These are phyloP conservation scores for Megalurothrips usitatus DNA, from an alignment of 2,888 invertebrate genomes.

Conservation along the genomic window DNA sequence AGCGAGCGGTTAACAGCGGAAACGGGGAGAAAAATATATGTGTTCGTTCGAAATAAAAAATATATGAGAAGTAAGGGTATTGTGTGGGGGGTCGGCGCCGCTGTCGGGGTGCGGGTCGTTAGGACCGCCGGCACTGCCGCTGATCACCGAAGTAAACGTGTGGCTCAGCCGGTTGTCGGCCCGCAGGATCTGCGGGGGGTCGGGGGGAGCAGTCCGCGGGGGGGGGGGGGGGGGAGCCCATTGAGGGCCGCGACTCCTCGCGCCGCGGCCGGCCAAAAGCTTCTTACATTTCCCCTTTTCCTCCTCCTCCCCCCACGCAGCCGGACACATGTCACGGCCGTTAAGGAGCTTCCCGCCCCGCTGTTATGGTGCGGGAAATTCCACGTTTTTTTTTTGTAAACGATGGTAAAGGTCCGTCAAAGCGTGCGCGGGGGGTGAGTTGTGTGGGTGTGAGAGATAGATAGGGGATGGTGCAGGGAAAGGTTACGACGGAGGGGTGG, in stretches of 20 bases:
- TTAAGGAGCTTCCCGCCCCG: slow-evolving; percentile 4
- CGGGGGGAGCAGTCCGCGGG: no score
- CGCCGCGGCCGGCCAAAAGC: not conserved
- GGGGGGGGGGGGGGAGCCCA: no score
- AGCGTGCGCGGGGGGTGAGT: not conserved
- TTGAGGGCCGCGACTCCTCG: not conserved
- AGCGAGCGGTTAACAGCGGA: no score
- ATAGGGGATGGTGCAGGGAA: not conserved
- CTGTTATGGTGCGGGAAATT: not conserved
- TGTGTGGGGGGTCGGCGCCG: no score
- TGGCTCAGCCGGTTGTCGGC: no score
- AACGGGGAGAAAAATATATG: no score
- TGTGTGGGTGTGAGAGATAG: not conserved
- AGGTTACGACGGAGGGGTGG: not conserved
- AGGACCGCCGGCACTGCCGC: no score
- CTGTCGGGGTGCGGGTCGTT: no score
- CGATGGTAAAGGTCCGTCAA: not conserved
- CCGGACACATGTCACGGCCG: not conserved
- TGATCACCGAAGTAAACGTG: no score
- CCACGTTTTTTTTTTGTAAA: not conserved
- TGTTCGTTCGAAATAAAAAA: no score
- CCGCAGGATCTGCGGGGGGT: no score
- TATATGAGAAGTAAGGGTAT: no score
- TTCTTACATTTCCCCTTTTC: not conserved
- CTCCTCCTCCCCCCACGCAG: not conserved